phyloP scores from a whole-genome alignment of 2,113 vertebrate species.

The Hyperopisus bebe region DNA sequence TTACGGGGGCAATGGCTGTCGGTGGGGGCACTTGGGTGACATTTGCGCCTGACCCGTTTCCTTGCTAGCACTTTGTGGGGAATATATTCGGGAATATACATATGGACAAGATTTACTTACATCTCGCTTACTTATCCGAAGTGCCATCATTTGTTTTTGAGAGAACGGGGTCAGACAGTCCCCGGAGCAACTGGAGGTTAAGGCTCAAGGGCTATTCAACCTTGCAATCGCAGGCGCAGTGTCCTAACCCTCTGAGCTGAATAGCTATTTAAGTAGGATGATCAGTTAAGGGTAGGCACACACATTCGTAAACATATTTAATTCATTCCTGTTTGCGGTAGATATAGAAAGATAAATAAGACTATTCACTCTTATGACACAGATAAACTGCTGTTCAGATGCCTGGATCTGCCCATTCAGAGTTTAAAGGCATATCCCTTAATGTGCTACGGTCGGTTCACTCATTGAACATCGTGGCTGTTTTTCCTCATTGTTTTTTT shows the following conservation, averaged over 20 bases:
- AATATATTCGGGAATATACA: background rate
- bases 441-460: background rate
- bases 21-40: background rate
- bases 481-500: background rate
- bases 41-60: background rate
- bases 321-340: background rate
- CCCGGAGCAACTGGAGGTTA: background rate
- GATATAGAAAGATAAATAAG: background rate
- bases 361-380: background rate
- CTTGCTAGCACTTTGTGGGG: background rate
- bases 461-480: background rate
- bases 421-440: background rate
- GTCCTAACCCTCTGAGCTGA: background rate
- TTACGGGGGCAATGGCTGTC: background rate
- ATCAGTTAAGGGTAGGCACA: background rate
- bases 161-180: background rate
- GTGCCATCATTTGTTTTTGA: background rate
- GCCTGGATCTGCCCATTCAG: conserved; percentile 7
- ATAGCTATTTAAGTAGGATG: background rate
- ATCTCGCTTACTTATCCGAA: background rate
- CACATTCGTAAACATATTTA: background rate
- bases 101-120: background rate
- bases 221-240: background rate
- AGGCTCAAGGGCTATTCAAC: background rate
- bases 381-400: background rate